A percentile compares a stretch with the other conserved stretches of the same genome.
Conservation (phyloP, 2,888 invertebrate species). For the Anorthoa munda region DNA sequence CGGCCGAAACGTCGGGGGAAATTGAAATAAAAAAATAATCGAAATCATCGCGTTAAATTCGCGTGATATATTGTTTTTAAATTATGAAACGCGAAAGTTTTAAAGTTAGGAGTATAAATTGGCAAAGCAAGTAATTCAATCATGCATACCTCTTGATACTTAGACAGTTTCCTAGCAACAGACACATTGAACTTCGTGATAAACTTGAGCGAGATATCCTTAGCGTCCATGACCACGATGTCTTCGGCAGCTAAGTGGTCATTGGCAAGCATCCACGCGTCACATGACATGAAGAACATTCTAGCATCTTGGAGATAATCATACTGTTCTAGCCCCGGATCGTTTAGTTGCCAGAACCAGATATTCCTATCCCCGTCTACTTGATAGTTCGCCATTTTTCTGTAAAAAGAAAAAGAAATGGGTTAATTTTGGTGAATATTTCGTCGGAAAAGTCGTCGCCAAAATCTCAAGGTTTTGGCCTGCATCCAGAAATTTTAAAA, state of each 20-base stretch:
- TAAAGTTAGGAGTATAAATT: too few relatives aligned
- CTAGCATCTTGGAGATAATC: constrained; percentile 82
- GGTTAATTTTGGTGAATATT: not conserved
- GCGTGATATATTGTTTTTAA: too few relatives aligned
- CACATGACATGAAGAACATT: constrained; percentile 79
- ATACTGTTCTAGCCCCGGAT: constrained; percentile 83
- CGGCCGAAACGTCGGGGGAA: too few relatives aligned
- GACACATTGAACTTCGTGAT: constrained; percentile 92
- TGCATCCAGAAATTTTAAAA: constrained; percentile 2
- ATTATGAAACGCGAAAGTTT: too few relatives aligned
- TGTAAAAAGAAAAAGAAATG: constrained; percentile 66
- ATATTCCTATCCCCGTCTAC: constrained; percentile 77
- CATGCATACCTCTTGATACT: constrained; percentile 90
- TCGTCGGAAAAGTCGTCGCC: not conserved
- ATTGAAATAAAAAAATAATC: too few relatives aligned
- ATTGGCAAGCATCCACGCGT: constrained; percentile 79
- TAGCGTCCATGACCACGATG: constrained; percentile 81
- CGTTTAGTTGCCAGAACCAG: constrained; percentile 87
- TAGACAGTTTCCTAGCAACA: constrained; percentile 91
- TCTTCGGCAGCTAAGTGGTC: constrained; percentile 76
- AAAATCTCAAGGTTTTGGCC: not conserved
- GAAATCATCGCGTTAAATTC: too few relatives aligned
- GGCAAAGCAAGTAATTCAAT: too few relatives aligned
- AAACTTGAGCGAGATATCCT: constrained; percentile 83
- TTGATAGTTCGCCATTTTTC: constrained; percentile 79